Conservation (phyloP, 2,797 vertebrate species). For the Sebastes reedi region DNA sequence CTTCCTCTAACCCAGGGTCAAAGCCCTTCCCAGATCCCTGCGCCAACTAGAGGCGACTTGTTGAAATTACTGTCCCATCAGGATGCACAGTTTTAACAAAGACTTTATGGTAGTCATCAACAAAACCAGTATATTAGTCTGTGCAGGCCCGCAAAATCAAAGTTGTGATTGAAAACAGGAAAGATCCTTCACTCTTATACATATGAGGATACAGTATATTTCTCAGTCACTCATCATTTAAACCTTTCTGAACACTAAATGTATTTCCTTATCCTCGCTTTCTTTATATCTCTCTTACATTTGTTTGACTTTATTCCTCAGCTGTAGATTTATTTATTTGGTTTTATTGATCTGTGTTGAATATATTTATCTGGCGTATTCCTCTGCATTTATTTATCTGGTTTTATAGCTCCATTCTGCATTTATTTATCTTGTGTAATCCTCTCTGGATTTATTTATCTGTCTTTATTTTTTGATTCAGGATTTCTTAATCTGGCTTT, state of each 20-base stretch:
- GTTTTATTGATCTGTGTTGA: not conserved
- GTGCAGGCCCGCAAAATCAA: too few species aligned
- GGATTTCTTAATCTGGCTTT: not conserved
- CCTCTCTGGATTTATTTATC: not conserved
- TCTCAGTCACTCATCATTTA: not conserved
- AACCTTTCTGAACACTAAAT: not conserved
- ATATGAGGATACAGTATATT: not conserved
- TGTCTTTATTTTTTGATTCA: not conserved
- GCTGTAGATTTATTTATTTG: not conserved
- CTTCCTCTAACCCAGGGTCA: slow-evolving; percentile 73
- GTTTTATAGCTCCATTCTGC: not conserved
- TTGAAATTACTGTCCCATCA: slow-evolving; percentile 9
- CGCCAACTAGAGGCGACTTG: slow-evolving; percentile 5
- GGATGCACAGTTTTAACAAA: not conserved
- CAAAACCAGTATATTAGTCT: not conserved
- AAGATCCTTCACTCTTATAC: not conserved
- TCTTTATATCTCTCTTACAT: not conserved
- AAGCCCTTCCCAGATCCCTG: slow-evolving; percentile 37
- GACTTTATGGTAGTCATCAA: not conserved
- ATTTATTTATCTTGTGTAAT: not conserved
- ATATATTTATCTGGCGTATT: not conserved
- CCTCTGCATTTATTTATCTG: not conserved
- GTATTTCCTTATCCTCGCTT: not conserved
- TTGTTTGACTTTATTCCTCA: not conserved
- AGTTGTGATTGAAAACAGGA: not conserved